Evolutionary conservation across 2,888 invertebrate genomes (phyloP).

Genomic region (Eupeodes luniger): DNA sequence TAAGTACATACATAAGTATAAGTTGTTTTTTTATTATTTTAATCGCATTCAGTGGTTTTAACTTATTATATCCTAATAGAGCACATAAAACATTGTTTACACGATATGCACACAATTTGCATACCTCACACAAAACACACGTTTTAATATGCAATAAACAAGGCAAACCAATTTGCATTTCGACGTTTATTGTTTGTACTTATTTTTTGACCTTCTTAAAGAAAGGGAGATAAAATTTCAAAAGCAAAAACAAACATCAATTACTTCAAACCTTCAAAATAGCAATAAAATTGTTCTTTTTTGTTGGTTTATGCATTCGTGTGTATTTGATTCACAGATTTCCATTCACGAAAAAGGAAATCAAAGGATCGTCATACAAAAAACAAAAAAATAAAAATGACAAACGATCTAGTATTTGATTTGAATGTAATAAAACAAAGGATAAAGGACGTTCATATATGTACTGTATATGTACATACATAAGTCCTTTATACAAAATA

Average conservation of each 20-base stretch:
- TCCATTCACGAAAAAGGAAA: conserved; percentile 1
- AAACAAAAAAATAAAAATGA: conserved; percentile 44
- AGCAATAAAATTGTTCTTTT: conserved; percentile 50
- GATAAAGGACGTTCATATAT: background rate
- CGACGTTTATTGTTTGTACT: background rate
- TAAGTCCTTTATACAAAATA: conserved; percentile 29
- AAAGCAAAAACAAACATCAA: conserved; percentile 44
- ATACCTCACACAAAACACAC: background rate
- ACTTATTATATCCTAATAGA: background rate
- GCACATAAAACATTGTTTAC: background rate
- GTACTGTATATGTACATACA: background rate
- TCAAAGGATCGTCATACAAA: conserved; percentile 40
- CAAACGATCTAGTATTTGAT: conserved; percentile 32
- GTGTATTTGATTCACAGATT: background rate
- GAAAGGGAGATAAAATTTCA: background rate
- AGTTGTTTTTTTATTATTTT: background rate
- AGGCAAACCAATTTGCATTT: conserved; percentile 16
- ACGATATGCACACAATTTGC: background rate
- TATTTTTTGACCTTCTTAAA: conserved; percentile 31
- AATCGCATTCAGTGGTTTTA: conserved; percentile 6
- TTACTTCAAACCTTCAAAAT: conserved; percentile 50
- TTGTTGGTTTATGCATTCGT: background rate
- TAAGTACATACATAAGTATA: too few relatives aligned
- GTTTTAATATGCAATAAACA: background rate
- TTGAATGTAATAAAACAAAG: conserved; percentile 63